These are phyloP conservation scores for Antedon mediterranea DNA, from an alignment of 53 echinoderm and acorn worm species.

Conservation along the genomic window DNA sequence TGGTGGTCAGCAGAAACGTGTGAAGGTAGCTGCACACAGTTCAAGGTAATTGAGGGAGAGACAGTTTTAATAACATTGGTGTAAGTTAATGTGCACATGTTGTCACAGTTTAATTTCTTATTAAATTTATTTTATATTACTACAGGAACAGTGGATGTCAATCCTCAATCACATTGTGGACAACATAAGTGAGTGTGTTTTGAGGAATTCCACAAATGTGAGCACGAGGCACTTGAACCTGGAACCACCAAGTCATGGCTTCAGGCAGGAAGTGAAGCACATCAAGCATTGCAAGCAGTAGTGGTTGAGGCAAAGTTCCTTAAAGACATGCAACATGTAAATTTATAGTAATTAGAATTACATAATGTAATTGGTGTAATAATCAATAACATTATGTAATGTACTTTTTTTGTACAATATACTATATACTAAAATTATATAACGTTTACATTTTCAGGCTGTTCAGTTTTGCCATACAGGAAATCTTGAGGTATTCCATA, in stretches of 20 bases:
- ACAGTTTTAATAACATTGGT: too few relatives aligned
- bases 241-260: not conserved
- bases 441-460: too few relatives aligned
- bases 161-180: not conserved
- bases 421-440: too few relatives aligned
- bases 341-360: not conserved
- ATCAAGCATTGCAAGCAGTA: not conserved
- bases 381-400: too few relatives aligned
- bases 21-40: not conserved
- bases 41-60: not conserved
- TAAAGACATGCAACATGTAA: not conserved
- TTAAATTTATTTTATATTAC: not conserved
- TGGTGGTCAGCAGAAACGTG: not conserved
- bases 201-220: not conserved
- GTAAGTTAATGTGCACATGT: too few relatives aligned
- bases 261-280: not conserved
- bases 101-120: not conserved
- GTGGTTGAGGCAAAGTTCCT: too few relatives aligned
- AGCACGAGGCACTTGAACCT: not conserved
- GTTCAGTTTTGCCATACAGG: too few relatives aligned
- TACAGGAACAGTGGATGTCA: not conserved
- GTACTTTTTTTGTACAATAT: too few relatives aligned
- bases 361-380: too few relatives aligned
- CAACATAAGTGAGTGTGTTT: not conserved
- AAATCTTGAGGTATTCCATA: too few relatives aligned